Base-by-base conservation (phyloP, 2,888 invertebrate species). In the Cloeon dipterum region DNA sequence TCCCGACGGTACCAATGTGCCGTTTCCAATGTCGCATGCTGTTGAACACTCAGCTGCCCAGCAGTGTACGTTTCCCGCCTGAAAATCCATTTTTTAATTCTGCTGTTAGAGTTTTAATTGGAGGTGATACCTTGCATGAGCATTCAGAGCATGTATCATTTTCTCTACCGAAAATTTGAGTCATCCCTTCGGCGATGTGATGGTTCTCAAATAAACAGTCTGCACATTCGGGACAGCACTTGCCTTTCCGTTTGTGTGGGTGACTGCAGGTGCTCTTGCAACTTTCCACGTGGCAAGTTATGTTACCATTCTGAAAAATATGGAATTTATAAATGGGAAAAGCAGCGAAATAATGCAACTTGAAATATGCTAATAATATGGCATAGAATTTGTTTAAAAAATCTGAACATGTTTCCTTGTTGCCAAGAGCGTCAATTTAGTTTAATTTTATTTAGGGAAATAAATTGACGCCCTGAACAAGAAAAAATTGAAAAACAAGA, bases 131-230 rank as follows among this genome's bases (percentile, higher is more conserved):
- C 26, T 33, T 11, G 35, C 42, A 42, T 2, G 35, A 18, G 20
- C 42, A 41, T 13, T 37, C 32, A n/a, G 34, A 25, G 35, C 42
- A 41, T 3, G 26, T 18, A 2, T 34, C 39, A 18, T 38, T 35
- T 7, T 37, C 37, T 14, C 11, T 20, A 20, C 26, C 2, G 7
- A 36, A 3, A 2, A 14, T 23, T 4, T 36, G 23, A 25, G 34
- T 35, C 4, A 37, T 32, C 5, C 41, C 41, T 29, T 41, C 32
- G 20, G 13, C 26, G n/a, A 41, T 36, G 20, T 32, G 32, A 18
- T 29, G 25, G 18, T 34, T 35, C 17, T 32, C 29, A 19, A 39
- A 36, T n/a, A 37, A 29, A 29, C 41, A 41, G 32, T 41, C 36
- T 2, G 14, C 11, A 23, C 40, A 40, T 7, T 23, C 18, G 4